Evolutionary conservation across 2,888 invertebrate species (phyloP).

Genomic region (Nephrocerus scutellatus): DNA sequence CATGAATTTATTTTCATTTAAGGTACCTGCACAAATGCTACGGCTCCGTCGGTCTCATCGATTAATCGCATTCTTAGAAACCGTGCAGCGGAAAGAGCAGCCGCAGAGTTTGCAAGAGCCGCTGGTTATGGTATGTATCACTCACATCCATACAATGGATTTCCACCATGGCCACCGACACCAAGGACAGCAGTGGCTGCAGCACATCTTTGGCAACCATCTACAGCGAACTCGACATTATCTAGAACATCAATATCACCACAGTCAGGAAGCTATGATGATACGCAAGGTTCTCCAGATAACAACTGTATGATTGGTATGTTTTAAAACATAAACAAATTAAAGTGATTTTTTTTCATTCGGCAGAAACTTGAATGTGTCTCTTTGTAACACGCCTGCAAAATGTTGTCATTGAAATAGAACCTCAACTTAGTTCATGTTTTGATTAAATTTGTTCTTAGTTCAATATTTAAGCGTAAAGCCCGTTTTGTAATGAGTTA

Average conservation of each 20-base stretch:
- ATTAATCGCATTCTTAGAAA: slow-evolving; percentile 94
- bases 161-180: slow-evolving; percentile 52
- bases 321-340: slow-evolving; percentile 13
- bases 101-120: slow-evolving; percentile 89
- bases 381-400: no score
- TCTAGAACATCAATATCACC: slow-evolving; percentile 53
- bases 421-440: no score
- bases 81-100: slow-evolving; percentile 91
- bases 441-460: no score
- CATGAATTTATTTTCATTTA: slow-evolving; percentile 30
- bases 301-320: slow-evolving; percentile 45
- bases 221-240: slow-evolving; percentile 49
- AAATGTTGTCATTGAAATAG: no score
- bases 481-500: no score
- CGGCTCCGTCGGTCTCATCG: slow-evolving; percentile 93
- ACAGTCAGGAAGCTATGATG: slow-evolving; percentile 48
- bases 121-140: slow-evolving; percentile 84
- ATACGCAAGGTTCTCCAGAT: slow-evolving; percentile 44
- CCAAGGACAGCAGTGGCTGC: slow-evolving; percentile 38
- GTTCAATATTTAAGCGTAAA: no score
- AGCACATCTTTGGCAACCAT: slow-evolving; percentile 54
- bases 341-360: no score
- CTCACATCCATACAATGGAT: slow-evolving; percentile 55
- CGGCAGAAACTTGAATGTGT: no score
- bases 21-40: slow-evolving; percentile 93